A percentile compares a stretch with the other conserved stretches of the same genome.
phyloP scores from a whole-genome alignment of 2,113 vertebrate species.

The Murina feae region DNA sequence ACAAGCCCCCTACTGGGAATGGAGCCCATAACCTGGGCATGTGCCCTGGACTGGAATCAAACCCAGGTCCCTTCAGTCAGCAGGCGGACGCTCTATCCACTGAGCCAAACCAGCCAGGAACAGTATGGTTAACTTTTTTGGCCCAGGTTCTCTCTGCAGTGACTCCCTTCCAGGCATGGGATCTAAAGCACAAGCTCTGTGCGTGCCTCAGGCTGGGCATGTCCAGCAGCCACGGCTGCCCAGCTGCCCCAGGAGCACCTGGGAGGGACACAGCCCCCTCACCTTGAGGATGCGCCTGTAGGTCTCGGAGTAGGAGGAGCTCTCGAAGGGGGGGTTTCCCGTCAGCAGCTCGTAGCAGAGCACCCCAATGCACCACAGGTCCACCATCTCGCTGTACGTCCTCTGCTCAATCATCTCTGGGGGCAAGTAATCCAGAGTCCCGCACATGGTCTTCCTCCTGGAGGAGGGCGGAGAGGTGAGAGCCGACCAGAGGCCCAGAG shows the following conservation, averaged over 20 bases:
- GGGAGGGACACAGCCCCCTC: not conserved
- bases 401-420: slow-evolving; percentile 91
- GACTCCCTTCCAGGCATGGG: not conserved
- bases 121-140: not conserved
- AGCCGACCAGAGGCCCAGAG: too few species aligned
- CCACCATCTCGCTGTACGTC: slow-evolving; percentile 89
- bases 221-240: not conserved
- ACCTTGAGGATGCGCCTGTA: slow-evolving; percentile 83
- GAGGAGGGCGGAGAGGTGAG: not conserved
- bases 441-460: slow-evolving; percentile 91
- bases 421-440: slow-evolving; percentile 91
- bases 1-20: too few species aligned
- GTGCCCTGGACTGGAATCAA: too few species aligned
- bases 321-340: slow-evolving; percentile 90
- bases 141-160: not conserved
- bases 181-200: not conserved
- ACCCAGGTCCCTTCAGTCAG: too few species aligned
- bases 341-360: slow-evolving; percentile 91
- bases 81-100: too few species aligned
- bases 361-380: slow-evolving; percentile 91
- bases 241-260: accelerated
- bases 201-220: not conserved
- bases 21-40: too few species aligned
- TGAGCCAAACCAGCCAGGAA: too few species aligned
- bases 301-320: slow-evolving; percentile 81